These are phyloP conservation scores for Boulengeromyrus knoepffleri DNA, from an alignment of 2,113 vertebrate species.

Conservation along the genomic window DNA sequence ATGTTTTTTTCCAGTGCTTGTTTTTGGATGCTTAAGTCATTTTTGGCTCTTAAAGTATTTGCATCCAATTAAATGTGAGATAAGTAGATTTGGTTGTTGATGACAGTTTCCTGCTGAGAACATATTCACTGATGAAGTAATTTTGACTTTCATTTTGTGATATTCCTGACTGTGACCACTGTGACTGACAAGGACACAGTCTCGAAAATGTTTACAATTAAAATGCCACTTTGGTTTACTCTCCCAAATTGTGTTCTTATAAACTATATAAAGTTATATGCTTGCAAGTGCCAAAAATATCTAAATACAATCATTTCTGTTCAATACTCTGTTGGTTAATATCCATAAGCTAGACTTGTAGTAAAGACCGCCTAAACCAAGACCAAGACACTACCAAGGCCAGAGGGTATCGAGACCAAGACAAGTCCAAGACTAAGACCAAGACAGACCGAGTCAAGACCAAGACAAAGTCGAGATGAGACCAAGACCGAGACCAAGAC, in stretches of 20 bases:
- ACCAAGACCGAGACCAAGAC: too few relatives aligned
- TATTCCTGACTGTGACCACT: not conserved
- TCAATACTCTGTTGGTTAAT: not conserved
- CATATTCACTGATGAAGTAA: not conserved
- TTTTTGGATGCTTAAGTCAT: not conserved
- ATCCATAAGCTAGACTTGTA: not conserved
- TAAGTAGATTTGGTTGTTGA: not conserved
- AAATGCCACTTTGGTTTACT: not conserved
- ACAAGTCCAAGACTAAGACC: too few relatives aligned
- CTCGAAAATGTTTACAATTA: not conserved
- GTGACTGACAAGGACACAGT: not conserved
- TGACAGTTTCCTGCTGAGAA: not conserved
- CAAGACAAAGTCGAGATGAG: too few relatives aligned
- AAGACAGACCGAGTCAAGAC: too few relatives aligned
- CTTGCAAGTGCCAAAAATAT: not conserved
- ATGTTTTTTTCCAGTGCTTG: not conserved
- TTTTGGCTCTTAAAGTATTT: not conserved
- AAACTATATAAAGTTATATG: not conserved
- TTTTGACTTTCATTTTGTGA: not conserved
- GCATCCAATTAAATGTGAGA: slow-evolving; percentile 3
- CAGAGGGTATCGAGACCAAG: too few relatives aligned
- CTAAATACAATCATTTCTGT: not conserved
- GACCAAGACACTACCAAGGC: too few relatives aligned
- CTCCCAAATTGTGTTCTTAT: not conserved
- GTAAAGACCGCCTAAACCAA: too few relatives aligned